Conservation (phyloP, 2,113 vertebrate genomes). For the Tringa solitaria region DNA sequence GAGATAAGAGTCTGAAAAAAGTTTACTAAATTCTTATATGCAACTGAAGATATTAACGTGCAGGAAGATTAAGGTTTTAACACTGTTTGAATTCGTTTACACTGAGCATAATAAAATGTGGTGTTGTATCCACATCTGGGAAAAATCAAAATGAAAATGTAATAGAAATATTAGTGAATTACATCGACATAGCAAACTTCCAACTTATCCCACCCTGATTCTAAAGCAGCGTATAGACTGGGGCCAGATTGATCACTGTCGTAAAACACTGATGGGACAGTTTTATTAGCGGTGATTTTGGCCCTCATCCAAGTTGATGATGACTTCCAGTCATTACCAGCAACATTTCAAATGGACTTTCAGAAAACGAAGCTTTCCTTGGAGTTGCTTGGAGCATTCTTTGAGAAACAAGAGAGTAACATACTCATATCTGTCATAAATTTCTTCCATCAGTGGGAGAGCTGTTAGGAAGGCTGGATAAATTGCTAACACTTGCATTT, state of each 20-base stretch:
- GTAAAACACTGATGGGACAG: neutral
- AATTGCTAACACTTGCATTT: neutral
- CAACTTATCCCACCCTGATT: neutral
- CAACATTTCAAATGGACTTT: neutral
- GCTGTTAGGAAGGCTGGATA: neutral
- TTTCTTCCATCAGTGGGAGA: neutral
- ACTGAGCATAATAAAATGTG: neutral
- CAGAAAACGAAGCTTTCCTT: neutral
- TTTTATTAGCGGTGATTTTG: neutral
- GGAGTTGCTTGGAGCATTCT: neutral
- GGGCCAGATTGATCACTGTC: neutral
- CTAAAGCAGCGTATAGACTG: neutral
- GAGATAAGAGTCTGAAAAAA: neutral
- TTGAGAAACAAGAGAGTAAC: neutral
- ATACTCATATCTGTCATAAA: neutral
- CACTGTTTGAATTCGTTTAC: neutral
- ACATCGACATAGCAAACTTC: neutral
- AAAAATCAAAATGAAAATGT: conserved; percentile 4
- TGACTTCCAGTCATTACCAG: neutral
- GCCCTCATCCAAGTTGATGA: neutral
- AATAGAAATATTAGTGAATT: neutral
- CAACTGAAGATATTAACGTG: neutral
- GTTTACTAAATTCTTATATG: neutral
- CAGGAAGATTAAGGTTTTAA: neutral
- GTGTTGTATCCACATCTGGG: neutral